Base-by-base conservation (phyloP, 1,140 invertebrate species). In the Drosophila rufa region DNA sequence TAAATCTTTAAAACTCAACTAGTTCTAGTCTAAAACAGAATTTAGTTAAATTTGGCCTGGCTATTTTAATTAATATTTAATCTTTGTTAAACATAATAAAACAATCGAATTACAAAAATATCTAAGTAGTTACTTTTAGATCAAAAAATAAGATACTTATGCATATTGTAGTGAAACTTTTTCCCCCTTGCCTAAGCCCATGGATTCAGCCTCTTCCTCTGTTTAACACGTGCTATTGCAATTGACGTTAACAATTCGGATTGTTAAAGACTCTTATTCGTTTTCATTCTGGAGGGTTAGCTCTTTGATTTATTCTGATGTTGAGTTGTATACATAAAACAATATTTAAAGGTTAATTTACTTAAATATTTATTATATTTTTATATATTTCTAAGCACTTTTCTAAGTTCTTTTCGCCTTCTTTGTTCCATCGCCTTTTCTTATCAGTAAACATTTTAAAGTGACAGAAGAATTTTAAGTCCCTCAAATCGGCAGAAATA, bases 371-470 rank as follows among this genome's bases (percentile, higher is more conserved):
- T 45, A 17, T 4, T 38, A 15, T 12, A 22, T 12, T 38, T 36
- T 30, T 11, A 17, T 38, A 22, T 55, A 14, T 17, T 22, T 12
- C 9, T 12, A 9, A 36, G 11, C 19, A 4, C 17, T 4, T 22
- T 3, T 51, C 11, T 4, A 15, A 30, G 6, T 40, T 33, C 33
- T 15, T 22, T 22, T 22, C 19, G 19, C 19, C 15, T 57, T 75
- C 75, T 77, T 77, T 77, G 75, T 77, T 66, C 7, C 27, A 47
- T 22, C 12, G 17, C 27, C 17, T 19, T 43, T n/a, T 36, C 67
- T 80, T 71, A 76, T 78, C 67, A 45, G 25, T 11, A 38, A 48
- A 42, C 25, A 55, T 64, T 75, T 73, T 53, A 57, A 59, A 55
- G 46, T 50, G 60, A 12, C 11, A 48, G 45, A 46, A 7, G 22